phyloP scores from a whole-genome alignment of 2,888 invertebrate genomes.

The Nebria brevicollis region DNA sequence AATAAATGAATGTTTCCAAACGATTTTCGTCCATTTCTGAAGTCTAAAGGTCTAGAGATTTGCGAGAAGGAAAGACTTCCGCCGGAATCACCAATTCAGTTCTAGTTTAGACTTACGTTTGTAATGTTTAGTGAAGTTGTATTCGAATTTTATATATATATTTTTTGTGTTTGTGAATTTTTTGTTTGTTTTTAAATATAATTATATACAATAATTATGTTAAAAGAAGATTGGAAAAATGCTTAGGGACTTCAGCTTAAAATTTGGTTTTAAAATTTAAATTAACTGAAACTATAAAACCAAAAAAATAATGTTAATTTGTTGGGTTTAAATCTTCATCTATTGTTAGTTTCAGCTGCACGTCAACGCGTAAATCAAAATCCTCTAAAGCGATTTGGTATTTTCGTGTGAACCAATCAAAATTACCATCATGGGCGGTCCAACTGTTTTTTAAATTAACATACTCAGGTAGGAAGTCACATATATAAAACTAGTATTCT shows the following conservation, averaged over 20 bases:
- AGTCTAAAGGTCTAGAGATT: background rate
- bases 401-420: slow-evolving; percentile 16
- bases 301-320: slow-evolving; percentile 1
- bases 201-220: background rate
- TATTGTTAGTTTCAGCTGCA: background rate
- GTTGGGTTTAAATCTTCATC: slow-evolving; percentile 1
- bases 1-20: background rate
- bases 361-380: background rate
- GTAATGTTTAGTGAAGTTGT: background rate
- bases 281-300: background rate
- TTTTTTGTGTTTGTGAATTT: background rate
- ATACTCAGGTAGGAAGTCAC: background rate
- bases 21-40: background rate
- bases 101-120: background rate
- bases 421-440: slow-evolving; percentile 9
- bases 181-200: background rate
- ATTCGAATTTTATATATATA: background rate
- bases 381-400: background rate
- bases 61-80: background rate
- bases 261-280: background rate
- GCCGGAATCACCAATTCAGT: background rate
- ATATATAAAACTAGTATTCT: background rate
- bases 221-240: background rate
- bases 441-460: background rate
- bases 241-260: too few species aligned